Evolutionary conservation across 35 echinoderm and acorn worm genomes (phyloP), one percentile per base, ranked within the genome.

Genomic region (Chiridota heheva): DNA sequence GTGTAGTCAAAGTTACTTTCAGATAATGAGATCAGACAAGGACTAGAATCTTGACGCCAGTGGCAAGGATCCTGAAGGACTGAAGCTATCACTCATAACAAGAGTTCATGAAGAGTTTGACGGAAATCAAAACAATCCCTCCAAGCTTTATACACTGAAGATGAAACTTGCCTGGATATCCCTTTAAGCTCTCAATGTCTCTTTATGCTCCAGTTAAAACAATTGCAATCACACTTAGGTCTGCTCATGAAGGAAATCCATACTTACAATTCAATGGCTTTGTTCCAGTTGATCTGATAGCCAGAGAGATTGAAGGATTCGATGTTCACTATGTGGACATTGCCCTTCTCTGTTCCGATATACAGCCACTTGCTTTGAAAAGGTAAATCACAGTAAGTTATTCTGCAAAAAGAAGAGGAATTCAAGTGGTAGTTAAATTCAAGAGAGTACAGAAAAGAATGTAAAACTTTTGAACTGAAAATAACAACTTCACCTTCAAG

Each of bases 281-380:
- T 98, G 71, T 98, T 98, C 95, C 95, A 98, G 70, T 98, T 98
- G 84, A 98, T 98, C n/a, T 91, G 89, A 70, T 98, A 98, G 63
- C 95, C 95, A 17, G 95, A 98, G 46, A 92, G 89, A 38, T 80
- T 82, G 59, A 98, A 98, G 38, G 88, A 88, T 64, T 98, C 95
- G 17, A 98, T 98, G 75, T 98, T 90, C 43, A 91, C 95, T 13
- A 98, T 91, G 45, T 98, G 95, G 46, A 98, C 89, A 42, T 98
- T 98, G 29, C 95, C 95, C 75, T 89, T 84, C 71, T 98, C 95
- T 76, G 95, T 98, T 34, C 95, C 95, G 27, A 98, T 98, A 64
- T 98, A 98, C 60, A 98, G 81, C 95, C 95, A 98, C 65, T 92
- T 98, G 41, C 95, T 98, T 86, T 98, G 95, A 60, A 98, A 98